Conservation (phyloP, 1,140 invertebrate species). For the Atta colombica region DNA sequence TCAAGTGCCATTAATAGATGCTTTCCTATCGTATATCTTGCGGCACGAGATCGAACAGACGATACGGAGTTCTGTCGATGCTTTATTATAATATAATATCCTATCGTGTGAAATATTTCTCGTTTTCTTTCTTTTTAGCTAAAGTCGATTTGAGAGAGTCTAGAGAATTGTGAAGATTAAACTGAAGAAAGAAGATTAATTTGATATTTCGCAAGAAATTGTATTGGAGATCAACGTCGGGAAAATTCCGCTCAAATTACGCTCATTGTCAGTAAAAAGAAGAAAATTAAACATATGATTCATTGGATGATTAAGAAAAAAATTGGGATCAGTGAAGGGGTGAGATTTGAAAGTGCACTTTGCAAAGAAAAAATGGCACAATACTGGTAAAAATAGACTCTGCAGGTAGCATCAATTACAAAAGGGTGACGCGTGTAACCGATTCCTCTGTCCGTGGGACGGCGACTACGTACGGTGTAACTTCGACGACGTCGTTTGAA, state of each 20-base stretch:
- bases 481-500: conserved; percentile 35
- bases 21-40: conserved; percentile 12
- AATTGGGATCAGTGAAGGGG: background rate
- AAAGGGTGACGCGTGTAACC: conserved; percentile 48
- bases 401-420: conserved; percentile 47
- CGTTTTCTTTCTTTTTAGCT: background rate
- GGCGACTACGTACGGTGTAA: conserved; percentile 27
- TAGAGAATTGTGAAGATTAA: background rate
- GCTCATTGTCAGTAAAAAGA: too few species aligned
- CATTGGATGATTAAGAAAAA: background rate
- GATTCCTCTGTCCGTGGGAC: conserved; percentile 37
- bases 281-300: background rate
- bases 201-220: background rate
- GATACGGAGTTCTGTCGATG: background rate
- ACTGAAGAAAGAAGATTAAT: background rate
- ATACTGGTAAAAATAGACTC: conserved; percentile 31
- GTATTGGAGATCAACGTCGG: background rate
- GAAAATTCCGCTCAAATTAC: background rate
- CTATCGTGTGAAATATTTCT: conserved; percentile 1
- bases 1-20: conserved; percentile 37
- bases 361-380: conserved; percentile 30
- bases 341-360: background rate
- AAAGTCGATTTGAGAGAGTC: background rate
- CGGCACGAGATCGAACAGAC: background rate
- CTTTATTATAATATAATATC: background rate